Conservation (phyloP, 2,888 invertebrate species). For the Diloba caeruleocephala region DNA sequence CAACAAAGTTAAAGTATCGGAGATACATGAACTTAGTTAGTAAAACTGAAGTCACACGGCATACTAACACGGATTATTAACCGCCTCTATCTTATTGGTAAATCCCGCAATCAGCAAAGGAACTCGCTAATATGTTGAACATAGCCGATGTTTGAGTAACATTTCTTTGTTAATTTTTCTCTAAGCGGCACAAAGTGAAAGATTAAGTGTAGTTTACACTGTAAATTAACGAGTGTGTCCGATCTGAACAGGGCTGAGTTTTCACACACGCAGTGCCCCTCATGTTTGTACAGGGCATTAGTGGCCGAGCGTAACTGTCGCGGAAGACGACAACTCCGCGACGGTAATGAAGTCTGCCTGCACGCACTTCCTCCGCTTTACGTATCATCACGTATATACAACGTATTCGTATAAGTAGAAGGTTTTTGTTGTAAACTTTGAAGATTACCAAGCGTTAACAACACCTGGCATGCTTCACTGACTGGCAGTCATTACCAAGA, state of each 20-base stretch:
- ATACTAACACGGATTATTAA: constrained; percentile 67
- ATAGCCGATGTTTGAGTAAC: constrained; percentile 72
- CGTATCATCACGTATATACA: constrained; percentile 42
- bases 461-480: constrained; percentile 59
- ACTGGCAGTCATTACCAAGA: constrained; percentile 70
- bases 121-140: constrained; percentile 70
- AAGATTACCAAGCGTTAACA: constrained; percentile 67
- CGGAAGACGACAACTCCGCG: constrained; percentile 58
- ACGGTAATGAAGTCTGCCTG: constrained; percentile 48
- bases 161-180: constrained; percentile 82
- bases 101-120: constrained; percentile 69
- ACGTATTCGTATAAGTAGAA: constrained; percentile 55
- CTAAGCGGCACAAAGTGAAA: constrained; percentile 84
- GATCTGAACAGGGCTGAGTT: constrained; percentile 80
- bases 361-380: constrained; percentile 21
- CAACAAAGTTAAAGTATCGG: constrained; percentile 36
- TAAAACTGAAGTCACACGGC: constrained; percentile 62
- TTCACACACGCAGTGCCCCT: constrained; percentile 77
- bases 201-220: constrained; percentile 81
- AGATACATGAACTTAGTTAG: constrained; percentile 10
- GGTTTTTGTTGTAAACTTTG: constrained; percentile 53
- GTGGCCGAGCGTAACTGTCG: constrained; percentile 77
- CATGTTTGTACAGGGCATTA: constrained; percentile 76
- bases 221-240: constrained; percentile 75
- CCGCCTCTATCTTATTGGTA: constrained; percentile 55